Evolutionary conservation across 2,888 invertebrate genomes (phyloP).

Genomic region (Zaprionus obscuricornis): DNA sequence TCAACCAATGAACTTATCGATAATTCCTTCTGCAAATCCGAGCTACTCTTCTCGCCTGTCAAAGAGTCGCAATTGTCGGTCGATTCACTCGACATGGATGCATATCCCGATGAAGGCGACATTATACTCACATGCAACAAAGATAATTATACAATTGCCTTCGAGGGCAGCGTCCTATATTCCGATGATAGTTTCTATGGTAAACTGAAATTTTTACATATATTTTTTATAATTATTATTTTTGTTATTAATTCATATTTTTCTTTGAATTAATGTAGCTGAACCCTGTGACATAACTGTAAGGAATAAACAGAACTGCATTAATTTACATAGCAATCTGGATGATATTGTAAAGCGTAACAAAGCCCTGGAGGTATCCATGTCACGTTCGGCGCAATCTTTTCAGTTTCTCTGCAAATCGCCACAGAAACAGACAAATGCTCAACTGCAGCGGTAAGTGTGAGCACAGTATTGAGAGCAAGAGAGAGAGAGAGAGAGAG

Average conservation of each 20-base stretch:
- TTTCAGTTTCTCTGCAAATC: constrained; percentile 92
- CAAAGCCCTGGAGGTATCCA: constrained; percentile 87
- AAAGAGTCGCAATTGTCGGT: constrained; percentile 93
- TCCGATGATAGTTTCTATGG: constrained; percentile 92
- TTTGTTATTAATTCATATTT: background rate
- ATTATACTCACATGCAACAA: constrained; percentile 96
- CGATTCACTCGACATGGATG: constrained; percentile 95
- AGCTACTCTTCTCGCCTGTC: constrained; percentile 94
- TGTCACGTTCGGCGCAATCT: constrained; percentile 94
- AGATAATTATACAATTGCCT: constrained; percentile 97
- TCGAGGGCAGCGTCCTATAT: constrained; percentile 94
- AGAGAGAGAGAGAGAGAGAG: too few relatives aligned
- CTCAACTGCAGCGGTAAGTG: constrained; percentile 86
- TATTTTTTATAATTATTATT: background rate
- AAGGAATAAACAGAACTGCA: constrained; percentile 82
- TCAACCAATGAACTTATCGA: constrained; percentile 87
- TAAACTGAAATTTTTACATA: too few relatives aligned
- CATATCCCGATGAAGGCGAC: constrained; percentile 89
- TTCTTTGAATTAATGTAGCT: constrained; percentile 25
- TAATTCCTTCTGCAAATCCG: constrained; percentile 96
- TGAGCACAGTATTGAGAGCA: too few relatives aligned
- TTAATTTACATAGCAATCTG: constrained; percentile 83
- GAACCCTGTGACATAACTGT: constrained; percentile 81
- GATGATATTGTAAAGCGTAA: constrained; percentile 83
- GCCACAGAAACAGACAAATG: constrained; percentile 62